Base-by-base conservation (phyloP, 2,888 invertebrate genomes). In the Marronus borbonicus region DNA sequence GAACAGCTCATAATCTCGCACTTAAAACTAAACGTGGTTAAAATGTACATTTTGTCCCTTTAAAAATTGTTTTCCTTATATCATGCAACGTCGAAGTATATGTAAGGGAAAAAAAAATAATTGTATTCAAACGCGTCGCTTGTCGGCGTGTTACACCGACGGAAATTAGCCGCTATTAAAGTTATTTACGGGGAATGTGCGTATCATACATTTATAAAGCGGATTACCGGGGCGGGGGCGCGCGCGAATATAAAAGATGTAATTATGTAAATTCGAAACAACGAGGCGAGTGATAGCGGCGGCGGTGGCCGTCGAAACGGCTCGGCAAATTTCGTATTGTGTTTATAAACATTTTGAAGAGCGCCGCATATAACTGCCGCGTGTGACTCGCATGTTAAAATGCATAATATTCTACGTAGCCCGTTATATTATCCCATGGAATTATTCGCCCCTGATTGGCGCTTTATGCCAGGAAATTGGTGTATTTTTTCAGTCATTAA, bases 121-220 rank as follows among this genome's bases (percentile, higher is more conserved):
- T 58, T 17, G 17, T 58, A 58, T 58, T 20, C 55, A 17, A 20
- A 17, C 17, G 55, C 20, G 44, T 44, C 12, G 55, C 17, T 58
- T 14, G 62, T 14, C 28, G 62, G 62, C 82, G 83, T 83, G 78
- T 68, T 68, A 68, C 44, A 44, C 68, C 50, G 49, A 50, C 68
- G 68, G 68, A 68, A 68, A 68, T 68, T 68, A 50, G 68, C 49
- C 68, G 24, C 68, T 49, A 68, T 68, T 68, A 68, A 68, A 50
- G 49, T 68, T 68, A 68, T 68, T 68, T 68, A 50, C 50, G 49
- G 50, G 24, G 44, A 12, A 44, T 8, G 44, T 12, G 14, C 68
- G 68, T 68, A 68, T 68, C 28, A 68, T 50, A 68, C 68, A 68
- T 68, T 68, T 68, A 68, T 68, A 68, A 68, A 50, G 24, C 28